Evolutionary conservation across 2,113 vertebrate species (phyloP).

Genomic region (Dipodomys spectabilis): DNA sequence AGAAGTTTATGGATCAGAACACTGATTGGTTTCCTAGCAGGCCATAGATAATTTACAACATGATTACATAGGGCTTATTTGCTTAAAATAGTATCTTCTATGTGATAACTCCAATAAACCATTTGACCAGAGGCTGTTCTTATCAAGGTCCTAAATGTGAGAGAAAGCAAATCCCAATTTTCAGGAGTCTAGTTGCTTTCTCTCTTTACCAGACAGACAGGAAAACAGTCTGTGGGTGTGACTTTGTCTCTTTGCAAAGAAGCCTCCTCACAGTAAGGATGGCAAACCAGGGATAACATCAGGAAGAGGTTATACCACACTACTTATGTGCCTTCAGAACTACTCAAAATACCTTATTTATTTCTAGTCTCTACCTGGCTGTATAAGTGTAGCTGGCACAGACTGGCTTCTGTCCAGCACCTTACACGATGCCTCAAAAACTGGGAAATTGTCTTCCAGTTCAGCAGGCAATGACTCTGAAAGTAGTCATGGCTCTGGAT

Average conservation of each 20-base stretch:
- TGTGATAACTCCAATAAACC: not conserved
- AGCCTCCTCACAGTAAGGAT: not conserved
- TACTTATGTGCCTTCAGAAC: not conserved
- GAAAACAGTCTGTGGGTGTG: not conserved
- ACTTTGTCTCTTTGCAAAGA: not conserved
- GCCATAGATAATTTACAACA: slow-evolving; percentile 48
- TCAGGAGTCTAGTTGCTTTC: not conserved
- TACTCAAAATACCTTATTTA: not conserved
- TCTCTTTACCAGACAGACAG: not conserved
- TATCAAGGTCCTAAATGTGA: not conserved
- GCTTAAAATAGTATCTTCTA: slow-evolving; percentile 42
- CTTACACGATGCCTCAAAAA: not conserved
- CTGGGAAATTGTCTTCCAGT: not conserved
- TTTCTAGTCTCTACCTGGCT: not conserved
- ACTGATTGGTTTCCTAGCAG: slow-evolving; percentile 30
- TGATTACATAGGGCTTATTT: slow-evolving; percentile 26
- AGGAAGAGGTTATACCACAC: not conserved
- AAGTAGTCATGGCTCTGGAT: not conserved
- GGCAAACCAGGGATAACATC: not conserved
- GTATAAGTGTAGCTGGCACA: not conserved
- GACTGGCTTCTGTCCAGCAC: not conserved
- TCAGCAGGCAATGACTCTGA: not conserved
- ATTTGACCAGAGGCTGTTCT: not conserved
- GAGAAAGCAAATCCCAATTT: not conserved
- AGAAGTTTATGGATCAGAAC: slow-evolving; percentile 12